Conservation (phyloP, 2,888 invertebrate species). For the Sinodicranocentrus sp. region DNA sequence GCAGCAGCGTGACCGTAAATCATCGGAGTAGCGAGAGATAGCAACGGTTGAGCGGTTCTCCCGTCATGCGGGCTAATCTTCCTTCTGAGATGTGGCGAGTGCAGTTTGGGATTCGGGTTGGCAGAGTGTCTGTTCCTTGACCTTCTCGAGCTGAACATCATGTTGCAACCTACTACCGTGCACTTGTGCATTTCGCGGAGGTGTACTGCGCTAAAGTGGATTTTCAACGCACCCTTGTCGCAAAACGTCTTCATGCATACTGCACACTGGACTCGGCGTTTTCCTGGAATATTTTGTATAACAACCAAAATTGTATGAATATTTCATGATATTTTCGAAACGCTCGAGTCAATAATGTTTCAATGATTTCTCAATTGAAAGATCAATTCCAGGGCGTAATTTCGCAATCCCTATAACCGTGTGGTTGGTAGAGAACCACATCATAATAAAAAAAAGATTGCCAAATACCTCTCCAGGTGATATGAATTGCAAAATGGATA, state of each 20-base stretch:
- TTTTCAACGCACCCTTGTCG: conserved; percentile 99
- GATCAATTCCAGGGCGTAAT: too few species aligned
- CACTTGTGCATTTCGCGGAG: conserved; percentile 99
- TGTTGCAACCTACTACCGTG: conserved; percentile 98
- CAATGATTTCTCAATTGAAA: too few species aligned
- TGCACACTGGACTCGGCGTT: conserved; percentile 98
- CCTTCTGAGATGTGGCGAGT: conserved; percentile 94
- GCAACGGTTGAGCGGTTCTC: conserved; percentile 90
- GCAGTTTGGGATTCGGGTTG: conserved; percentile 98
- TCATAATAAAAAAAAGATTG: too few species aligned
- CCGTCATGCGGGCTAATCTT: conserved; percentile 95
- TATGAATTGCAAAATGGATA: too few species aligned
- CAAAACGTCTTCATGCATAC: conserved; percentile 99
- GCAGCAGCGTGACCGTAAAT: conserved; percentile 61
- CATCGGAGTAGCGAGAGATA: conserved; percentile 69
- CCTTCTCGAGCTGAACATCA: conserved; percentile 99
- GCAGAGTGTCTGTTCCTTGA: conserved; percentile 98
- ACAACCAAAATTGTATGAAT: too few species aligned
- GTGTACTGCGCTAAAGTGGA: conserved; percentile 99
- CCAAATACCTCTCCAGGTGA: too few species aligned
- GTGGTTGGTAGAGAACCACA: too few species aligned
- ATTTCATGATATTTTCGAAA: too few species aligned
- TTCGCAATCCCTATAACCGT: too few species aligned
- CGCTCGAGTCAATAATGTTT: too few species aligned
- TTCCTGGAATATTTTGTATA: conserved; percentile 83